These are phyloP conservation scores for Nomada fucata DNA, from an alignment of 2,888 invertebrate species.

Conservation along the genomic window DNA sequence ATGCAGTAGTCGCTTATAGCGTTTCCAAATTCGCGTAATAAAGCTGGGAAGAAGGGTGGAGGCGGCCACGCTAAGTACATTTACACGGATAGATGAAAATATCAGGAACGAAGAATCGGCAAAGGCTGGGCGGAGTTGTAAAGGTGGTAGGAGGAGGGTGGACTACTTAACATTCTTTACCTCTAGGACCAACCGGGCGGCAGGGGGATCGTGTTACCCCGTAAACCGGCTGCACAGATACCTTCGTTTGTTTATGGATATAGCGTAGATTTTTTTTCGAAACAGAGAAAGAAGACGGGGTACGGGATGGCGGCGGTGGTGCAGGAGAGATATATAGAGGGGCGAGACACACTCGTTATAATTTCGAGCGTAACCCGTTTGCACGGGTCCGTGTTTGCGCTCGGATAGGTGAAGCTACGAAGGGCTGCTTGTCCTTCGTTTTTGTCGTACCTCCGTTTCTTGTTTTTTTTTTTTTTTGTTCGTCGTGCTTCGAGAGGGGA, in stretches of 20 bases:
- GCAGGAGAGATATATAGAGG: slow-evolving; percentile 11
- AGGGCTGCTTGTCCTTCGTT: slow-evolving; percentile 57
- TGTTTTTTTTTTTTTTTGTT: not conserved
- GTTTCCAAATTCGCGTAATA: slow-evolving; percentile 77
- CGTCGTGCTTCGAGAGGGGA: slow-evolving; percentile 37
- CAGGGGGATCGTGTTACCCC: slow-evolving; percentile 60
- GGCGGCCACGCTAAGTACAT: slow-evolving; percentile 72
- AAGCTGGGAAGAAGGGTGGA: slow-evolving; percentile 56
- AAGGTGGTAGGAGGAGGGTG: slow-evolving; percentile 42
- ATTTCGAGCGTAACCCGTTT: slow-evolving; percentile 67
- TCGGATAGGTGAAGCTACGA: slow-evolving; percentile 55
- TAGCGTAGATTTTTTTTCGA: slow-evolving; percentile 53
- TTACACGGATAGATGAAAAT: slow-evolving; percentile 77
- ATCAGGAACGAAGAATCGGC: slow-evolving; percentile 67
- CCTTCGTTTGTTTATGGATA: slow-evolving; percentile 70
- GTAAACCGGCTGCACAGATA: slow-evolving; percentile 45
- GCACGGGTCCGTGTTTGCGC: slow-evolving; percentile 63
- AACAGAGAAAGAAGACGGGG: not conserved
- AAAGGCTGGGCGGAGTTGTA: slow-evolving; percentile 27
- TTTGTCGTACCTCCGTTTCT: slow-evolving; percentile 14
- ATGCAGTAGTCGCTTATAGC: slow-evolving; percentile 66
- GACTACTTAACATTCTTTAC: slow-evolving; percentile 72
- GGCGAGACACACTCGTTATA: slow-evolving; percentile 57
- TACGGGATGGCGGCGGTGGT: not conserved
- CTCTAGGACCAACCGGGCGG: slow-evolving; percentile 50